A percentile compares a stretch with the other conserved stretches of the same genome.
These are phyloP conservation scores for Sarcophaga rosellei DNA, from an alignment of 2,888 invertebrate species.

Conservation along the genomic window DNA sequence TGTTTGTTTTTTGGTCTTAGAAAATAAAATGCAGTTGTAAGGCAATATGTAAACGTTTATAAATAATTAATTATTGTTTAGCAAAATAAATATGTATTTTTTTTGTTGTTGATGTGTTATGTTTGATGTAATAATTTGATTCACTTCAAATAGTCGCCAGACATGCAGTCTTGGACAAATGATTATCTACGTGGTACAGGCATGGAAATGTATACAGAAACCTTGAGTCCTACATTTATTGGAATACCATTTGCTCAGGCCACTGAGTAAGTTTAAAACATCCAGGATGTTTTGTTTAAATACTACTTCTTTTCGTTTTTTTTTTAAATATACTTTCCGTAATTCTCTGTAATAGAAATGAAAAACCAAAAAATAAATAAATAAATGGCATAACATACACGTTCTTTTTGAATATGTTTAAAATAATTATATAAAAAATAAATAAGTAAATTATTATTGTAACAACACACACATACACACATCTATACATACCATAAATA, in stretches of 20 bases:
- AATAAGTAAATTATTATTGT: slow-evolving; percentile 47
- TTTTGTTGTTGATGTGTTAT: slow-evolving; percentile 13
- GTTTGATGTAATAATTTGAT: slow-evolving; percentile 61
- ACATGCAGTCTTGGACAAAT: slow-evolving; percentile 99
- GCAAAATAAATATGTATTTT: slow-evolving; percentile 5
- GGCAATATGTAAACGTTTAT: background rate
- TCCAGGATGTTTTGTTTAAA: slow-evolving; percentile 35
- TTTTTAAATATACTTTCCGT: slow-evolving; percentile 6
- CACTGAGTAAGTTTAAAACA: slow-evolving; percentile 94
- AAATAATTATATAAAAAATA: background rate
- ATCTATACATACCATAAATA: background rate
- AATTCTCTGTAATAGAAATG: background rate
- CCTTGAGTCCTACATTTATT: slow-evolving; percentile 98
- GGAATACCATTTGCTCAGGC: slow-evolving; percentile 99
- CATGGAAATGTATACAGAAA: slow-evolving; percentile 99
- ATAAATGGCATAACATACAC: background rate
- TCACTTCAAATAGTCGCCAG: slow-evolving; percentile 88
- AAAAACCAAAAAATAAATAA: too few relatives aligned
- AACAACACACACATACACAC: background rate
- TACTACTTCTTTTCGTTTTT: slow-evolving; percentile 3
- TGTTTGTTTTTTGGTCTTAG: background rate
- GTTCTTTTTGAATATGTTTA: slow-evolving; percentile 40
- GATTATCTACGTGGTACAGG: slow-evolving; percentile 99
- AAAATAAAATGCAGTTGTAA: background rate
- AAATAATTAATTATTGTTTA: slow-evolving; percentile 11